phyloP scores from a whole-genome alignment of 2,797 vertebrate species.

The Gallinago nigripennis region DNA sequence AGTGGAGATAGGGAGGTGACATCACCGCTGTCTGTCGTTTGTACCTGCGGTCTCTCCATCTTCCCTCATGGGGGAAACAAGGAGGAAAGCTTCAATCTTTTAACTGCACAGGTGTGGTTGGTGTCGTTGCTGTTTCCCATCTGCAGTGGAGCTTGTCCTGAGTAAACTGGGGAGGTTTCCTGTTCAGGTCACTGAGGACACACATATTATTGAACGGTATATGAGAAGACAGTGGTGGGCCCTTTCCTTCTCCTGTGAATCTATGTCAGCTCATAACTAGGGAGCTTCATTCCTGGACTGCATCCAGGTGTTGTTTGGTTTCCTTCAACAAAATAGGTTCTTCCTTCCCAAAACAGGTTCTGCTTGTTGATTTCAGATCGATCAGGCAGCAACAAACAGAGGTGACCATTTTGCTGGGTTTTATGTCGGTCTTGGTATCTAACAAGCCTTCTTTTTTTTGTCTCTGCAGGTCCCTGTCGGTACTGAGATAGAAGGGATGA shows the following conservation, averaged over 20 bases:
- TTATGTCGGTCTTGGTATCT: not conserved
- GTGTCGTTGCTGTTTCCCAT: accelerated
- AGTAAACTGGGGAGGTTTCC: not conserved
- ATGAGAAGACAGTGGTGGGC: not conserved
- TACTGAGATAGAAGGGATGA: conserved; percentile 92
- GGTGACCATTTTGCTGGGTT: not conserved
- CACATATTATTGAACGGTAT: accelerated
- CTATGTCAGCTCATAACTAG: not conserved
- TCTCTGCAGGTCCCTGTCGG: conserved; percentile 85
- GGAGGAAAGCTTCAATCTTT: not conserved
- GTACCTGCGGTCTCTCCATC: not conserved
- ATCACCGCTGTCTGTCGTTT: not conserved
- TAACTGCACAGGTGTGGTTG: accelerated
- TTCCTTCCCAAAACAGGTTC: not conserved
- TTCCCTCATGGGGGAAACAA: not conserved
- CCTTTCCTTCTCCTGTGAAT: not conserved
- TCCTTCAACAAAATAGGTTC: not conserved
- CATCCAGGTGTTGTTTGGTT: not conserved
- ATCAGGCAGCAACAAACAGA: not conserved
- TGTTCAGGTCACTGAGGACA: not conserved
- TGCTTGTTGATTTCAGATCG: not conserved
- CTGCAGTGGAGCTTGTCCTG: not conserved
- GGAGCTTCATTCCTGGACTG: too few relatives aligned
- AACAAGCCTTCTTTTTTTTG: not conserved
- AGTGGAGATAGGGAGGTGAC: not conserved